These are phyloP conservation scores for Actinemys pallida DNA, from an alignment of 2,113 vertebrate species.

Conservation along the genomic window DNA sequence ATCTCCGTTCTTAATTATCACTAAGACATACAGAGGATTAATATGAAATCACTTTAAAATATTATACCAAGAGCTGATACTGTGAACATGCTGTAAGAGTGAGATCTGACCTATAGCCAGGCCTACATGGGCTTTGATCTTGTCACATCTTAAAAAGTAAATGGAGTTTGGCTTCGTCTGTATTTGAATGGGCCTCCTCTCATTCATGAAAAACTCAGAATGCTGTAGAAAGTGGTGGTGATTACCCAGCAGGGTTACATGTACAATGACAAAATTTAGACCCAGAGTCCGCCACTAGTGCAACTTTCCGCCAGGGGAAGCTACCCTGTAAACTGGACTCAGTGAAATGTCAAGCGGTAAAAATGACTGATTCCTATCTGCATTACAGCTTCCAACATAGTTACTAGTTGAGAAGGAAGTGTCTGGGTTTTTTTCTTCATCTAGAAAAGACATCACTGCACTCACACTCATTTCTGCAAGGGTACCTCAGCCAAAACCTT, in stretches of 20 bases:
- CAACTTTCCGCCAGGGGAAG: background rate
- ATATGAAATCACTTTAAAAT: background rate
- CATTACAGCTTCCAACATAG: background rate
- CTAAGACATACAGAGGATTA: background rate
- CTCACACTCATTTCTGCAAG: background rate
- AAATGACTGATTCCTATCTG: background rate
- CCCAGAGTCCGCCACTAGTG: background rate
- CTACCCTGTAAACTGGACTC: background rate
- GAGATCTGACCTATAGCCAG: accelerated
- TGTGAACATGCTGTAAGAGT: background rate
- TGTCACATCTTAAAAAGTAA: background rate
- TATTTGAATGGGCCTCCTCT: background rate
- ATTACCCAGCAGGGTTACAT: background rate
- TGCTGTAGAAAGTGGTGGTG: background rate
- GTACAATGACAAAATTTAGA: background rate
- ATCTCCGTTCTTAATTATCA: background rate
- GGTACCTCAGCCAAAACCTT: background rate
- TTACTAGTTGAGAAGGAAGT: background rate
- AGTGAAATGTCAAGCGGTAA: background rate
- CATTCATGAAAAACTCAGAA: background rate
- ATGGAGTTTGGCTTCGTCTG: background rate
- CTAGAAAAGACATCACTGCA: background rate
- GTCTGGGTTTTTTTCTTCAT: background rate
- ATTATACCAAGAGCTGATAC: background rate
- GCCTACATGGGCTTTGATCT: background rate